Percentiles rank a stretch among this genome's conserved stretches.
Conservation (phyloP, 2,113 vertebrate species). For the Pangasianodon gigas region DNA sequence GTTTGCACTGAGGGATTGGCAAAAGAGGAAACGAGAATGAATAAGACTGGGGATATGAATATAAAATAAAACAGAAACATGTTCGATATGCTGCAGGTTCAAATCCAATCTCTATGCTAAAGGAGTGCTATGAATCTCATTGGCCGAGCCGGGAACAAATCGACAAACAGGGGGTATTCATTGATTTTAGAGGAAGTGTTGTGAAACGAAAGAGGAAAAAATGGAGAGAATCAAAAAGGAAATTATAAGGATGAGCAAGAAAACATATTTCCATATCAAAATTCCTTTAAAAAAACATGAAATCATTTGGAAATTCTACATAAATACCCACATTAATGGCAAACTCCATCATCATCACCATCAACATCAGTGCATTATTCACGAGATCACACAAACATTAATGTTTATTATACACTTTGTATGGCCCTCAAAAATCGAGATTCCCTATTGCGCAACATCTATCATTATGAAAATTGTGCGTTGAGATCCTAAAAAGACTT, state of each 20-base stretch:
- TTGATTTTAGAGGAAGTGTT: background rate
- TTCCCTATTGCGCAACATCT: background rate
- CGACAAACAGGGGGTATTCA: background rate
- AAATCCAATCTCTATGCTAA: conserved; percentile 26
- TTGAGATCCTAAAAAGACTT: background rate
- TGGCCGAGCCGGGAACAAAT: background rate
- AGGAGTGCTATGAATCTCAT: conserved; percentile 27
- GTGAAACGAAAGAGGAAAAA: background rate
- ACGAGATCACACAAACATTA: background rate
- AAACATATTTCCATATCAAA: background rate
- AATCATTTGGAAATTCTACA: background rate
- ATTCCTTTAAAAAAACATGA: background rate
- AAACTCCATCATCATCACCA: conserved; percentile 7
- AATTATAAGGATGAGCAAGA: background rate
- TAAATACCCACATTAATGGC: background rate
- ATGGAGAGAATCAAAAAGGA: background rate
- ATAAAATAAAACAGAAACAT: conserved; percentile 19
- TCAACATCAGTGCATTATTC: background rate
- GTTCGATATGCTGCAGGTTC: background rate
- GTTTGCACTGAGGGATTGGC: background rate
- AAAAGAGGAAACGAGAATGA: conserved; percentile 31
- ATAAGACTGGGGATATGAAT: conserved; percentile 20
- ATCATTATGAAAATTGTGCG: conserved; percentile 9
- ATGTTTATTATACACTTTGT: background rate
- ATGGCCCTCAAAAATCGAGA: background rate